These are phyloP conservation scores for Onychomys torridus DNA, from an alignment of 2,797 vertebrate species.

Conservation along the genomic window DNA sequence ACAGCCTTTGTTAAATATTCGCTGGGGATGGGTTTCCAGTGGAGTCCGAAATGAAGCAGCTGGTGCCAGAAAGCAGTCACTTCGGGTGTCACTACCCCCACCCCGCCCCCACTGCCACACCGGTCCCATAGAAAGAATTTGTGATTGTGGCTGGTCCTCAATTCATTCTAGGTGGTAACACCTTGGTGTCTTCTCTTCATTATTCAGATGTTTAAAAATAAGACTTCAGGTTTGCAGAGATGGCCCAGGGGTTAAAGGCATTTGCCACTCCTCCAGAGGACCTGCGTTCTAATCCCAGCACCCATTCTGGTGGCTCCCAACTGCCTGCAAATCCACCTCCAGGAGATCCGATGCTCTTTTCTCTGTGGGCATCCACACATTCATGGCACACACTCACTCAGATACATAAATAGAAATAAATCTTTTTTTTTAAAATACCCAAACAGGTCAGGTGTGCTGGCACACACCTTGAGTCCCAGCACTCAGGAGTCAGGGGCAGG, in stretches of 20 bases:
- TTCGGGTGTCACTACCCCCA: not conserved
- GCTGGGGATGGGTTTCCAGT: not conserved
- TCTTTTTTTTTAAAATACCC: not conserved
- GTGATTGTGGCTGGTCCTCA: not conserved
- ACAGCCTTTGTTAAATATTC: not conserved
- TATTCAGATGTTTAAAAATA: conserved; percentile 1
- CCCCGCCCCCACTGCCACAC: not conserved
- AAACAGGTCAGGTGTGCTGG: not conserved
- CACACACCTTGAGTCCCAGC: not conserved
- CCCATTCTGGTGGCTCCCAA: not conserved
- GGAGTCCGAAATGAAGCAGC: not conserved
- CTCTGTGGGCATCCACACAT: not conserved
- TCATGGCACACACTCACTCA: not conserved
- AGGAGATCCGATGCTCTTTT: not conserved
- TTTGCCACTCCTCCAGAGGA: not conserved
- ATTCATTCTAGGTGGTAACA: not conserved
- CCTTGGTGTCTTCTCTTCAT: conserved; percentile 7
- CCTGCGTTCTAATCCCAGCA: not conserved
- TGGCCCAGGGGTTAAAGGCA: not conserved
- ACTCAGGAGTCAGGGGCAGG: not conserved
- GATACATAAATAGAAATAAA: not conserved
- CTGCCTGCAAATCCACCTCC: not conserved
- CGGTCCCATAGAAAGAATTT: not conserved
- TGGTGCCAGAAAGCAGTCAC: not conserved
- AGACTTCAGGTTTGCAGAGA: not conserved